phyloP scores from a whole-genome alignment of 35 echinoderm and acorn worm genomes.

The Apostichopus parvimensis region DNA sequence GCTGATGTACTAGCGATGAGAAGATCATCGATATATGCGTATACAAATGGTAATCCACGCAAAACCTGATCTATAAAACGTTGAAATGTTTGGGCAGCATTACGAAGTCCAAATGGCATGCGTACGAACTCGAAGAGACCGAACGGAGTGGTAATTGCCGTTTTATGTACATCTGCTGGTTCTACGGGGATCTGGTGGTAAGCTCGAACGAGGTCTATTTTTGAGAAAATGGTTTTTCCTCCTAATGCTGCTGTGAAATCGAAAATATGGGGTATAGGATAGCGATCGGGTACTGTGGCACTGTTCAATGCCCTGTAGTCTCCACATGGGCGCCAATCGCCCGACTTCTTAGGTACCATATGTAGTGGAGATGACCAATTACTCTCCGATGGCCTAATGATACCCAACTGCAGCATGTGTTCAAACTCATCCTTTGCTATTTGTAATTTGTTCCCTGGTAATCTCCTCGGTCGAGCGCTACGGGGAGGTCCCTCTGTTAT shows the following conservation, averaged over 20 bases:
- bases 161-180: conserved; percentile 61
- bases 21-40: conserved; percentile 65
- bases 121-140: conserved; percentile 56
- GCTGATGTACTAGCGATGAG: conserved; percentile 48
- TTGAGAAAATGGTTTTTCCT: conserved; percentile 36
- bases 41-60: conserved; percentile 48
- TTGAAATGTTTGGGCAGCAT: conserved; percentile 58
- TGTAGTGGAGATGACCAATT: conserved; percentile 72
- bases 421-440: conserved; percentile 61
- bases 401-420: conserved; percentile 64
- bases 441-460: conserved; percentile 35
- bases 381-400: conserved; percentile 63
- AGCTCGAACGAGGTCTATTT: conserved; percentile 57
- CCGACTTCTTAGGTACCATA: conserved; percentile 64
- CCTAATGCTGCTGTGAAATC: conserved; percentile 45
- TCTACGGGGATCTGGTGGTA: conserved; percentile 69
- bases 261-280: conserved; percentile 65
- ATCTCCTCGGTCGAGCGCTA: conserved; percentile 34
- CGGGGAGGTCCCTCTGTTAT: neutral
- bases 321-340: conserved; percentile 72
- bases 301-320: conserved; percentile 70
- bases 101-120: conserved; percentile 64
- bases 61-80: conserved; percentile 60
- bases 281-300: conserved; percentile 47
- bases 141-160: conserved; percentile 65